Evolutionary conservation across 1,140 invertebrate genomes (phyloP).

Genomic region (Pseudomyrmex flavicornis): DNA sequence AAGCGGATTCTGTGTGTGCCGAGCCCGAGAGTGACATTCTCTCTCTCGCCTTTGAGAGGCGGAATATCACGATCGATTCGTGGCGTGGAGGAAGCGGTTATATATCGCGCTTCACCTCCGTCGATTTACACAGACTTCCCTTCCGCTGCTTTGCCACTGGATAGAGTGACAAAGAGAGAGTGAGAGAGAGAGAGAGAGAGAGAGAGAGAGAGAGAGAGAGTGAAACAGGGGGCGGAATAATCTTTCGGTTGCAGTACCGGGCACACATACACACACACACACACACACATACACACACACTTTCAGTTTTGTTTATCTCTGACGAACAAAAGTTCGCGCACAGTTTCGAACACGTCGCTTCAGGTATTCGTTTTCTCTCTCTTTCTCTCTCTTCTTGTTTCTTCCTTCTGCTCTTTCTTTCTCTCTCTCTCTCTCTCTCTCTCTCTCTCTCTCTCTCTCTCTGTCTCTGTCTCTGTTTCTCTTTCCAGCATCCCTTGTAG

Average conservation of each 20-base stretch:
- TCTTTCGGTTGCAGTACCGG: constrained; percentile 49
- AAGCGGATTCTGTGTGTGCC: constrained; percentile 54
- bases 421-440: neutral
- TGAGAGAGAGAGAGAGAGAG: neutral
- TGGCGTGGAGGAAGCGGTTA: constrained; percentile 43
- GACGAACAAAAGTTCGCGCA: constrained; percentile 53
- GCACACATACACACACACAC: constrained; percentile 44
- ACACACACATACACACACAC: constrained; percentile 39
- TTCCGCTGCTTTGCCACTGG: neutral
- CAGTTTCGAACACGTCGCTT: constrained; percentile 33
- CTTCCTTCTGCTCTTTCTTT: constrained; percentile 10
- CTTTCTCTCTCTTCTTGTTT: constrained; percentile 12
- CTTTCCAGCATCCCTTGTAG: constrained; percentile 23
- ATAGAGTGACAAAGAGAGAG: constrained; percentile 22
- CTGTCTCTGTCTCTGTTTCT: constrained; percentile 6
- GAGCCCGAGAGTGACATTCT: constrained; percentile 54
- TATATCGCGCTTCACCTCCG: constrained; percentile 53
- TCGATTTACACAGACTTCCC: constrained; percentile 48
- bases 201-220: neutral
- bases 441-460: neutral
- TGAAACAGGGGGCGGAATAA: constrained; percentile 42
- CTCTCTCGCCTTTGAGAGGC: constrained; percentile 57
- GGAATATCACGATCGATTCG: constrained; percentile 61
- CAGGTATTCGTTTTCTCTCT: constrained; percentile 1
- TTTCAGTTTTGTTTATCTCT: constrained; percentile 59